Evolutionary conservation across 2,113 vertebrate genomes (phyloP).

Genomic region (Marmota monax): DNA sequence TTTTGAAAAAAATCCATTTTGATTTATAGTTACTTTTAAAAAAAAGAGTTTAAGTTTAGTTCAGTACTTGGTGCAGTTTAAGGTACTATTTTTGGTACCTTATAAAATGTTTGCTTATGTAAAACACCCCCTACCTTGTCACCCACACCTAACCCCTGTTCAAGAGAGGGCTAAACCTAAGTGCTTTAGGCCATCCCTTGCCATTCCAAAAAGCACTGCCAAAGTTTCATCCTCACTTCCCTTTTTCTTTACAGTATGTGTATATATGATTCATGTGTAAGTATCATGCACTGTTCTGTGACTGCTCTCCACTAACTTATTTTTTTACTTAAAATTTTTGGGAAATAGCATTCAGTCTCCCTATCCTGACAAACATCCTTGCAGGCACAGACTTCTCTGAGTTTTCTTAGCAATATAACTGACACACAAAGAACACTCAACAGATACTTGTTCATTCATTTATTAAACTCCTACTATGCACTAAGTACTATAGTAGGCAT

Average conservation of each 20-base stretch:
- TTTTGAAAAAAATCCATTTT: constrained; percentile 6
- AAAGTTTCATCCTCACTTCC: neutral
- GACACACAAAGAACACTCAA: neutral
- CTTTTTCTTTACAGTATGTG: neutral
- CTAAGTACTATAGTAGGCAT: neutral
- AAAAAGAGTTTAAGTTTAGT: neutral
- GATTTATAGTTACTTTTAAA: neutral
- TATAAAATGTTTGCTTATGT: neutral
- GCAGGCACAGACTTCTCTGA: neutral
- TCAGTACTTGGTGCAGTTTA: neutral
- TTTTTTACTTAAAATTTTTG: neutral
- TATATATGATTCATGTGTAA: too few relatives aligned
- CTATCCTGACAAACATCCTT: neutral
- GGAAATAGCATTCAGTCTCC: neutral
- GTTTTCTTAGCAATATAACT: neutral
- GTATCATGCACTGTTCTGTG: neutral
- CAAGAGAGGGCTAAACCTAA: neutral
- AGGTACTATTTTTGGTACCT: neutral
- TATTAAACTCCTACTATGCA: neutral
- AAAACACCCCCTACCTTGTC: neutral
- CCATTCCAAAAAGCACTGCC: neutral
- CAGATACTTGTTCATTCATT: neutral
- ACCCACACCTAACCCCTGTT: neutral
- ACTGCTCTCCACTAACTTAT: neutral
- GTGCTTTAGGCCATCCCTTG: neutral